Evolutionary conservation across 2,888 invertebrate species (phyloP), one percentile per base, ranked within the genome.

Genomic region (Lithophane ornitopus): DNA sequence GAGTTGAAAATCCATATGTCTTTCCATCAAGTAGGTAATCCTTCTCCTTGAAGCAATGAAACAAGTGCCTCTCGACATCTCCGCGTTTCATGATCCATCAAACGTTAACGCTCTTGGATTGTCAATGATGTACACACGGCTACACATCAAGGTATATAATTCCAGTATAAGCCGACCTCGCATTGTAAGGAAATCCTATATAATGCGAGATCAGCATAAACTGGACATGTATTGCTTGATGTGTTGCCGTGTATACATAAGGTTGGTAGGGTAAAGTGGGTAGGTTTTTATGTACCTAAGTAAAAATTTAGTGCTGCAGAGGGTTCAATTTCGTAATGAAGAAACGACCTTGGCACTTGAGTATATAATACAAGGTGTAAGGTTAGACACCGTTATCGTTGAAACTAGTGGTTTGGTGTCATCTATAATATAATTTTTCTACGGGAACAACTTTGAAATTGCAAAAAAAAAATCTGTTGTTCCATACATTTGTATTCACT

Each of bases 31-130:
- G 41, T 52, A 28, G 0, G 46, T 28, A 65, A 49, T 74, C 28
- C 19, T 65, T 61, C 28, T 44, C 3, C 61, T 12, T 34, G 22
- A 34, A 46, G 68, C 61, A 74, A 78, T 71, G 65, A 71, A 74
- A 58, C 59, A 78, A 82, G 70, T 74, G 78, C 39, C 61, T 68
- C 62, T n/a, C 69, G 56, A 62, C 72, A 63, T 81, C 58, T 79
- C 52, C 12, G 66, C 3, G 46, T 78, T 81, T 84, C 65, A 78
- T 49, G 75, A 59, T 62, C 76, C 74, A 84, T 84, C 79, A 79
- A 73, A 80, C n/a, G 39, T 69, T 62, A 66, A 77, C 77, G 76
- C 70, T 63, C 44, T 58, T 14, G 59, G 75, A 52, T 81, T 76
- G 58, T 72, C 69, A 84, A 81, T 74, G 73, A 78, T 73, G 14